These are phyloP conservation scores for Psittacula derbiana DNA, from an alignment of 2,797 vertebrate genomes.

Conservation along the genomic window DNA sequence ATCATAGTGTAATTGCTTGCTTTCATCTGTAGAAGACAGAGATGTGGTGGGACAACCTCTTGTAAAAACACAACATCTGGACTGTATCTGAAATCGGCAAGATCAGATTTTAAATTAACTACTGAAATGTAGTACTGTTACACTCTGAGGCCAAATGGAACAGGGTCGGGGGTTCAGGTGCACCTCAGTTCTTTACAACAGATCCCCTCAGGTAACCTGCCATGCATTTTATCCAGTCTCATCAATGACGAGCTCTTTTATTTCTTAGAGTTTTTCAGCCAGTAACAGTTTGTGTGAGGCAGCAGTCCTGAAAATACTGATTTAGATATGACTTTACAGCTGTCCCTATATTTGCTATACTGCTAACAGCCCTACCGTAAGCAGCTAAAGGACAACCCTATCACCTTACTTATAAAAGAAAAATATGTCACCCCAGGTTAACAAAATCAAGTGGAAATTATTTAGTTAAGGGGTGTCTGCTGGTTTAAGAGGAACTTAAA, in stretches of 20 bases:
- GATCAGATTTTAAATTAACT: neutral
- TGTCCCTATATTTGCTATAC: neutral
- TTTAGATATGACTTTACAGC: neutral
- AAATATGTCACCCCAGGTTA: neutral
- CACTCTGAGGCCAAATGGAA: neutral
- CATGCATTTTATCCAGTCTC: neutral
- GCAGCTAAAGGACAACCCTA: neutral
- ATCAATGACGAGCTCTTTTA: neutral
- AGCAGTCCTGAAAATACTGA: neutral
- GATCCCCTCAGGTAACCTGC: neutral
- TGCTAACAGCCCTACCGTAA: neutral
- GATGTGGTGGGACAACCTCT: constrained; percentile 87
- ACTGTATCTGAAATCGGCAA: constrained; percentile 81
- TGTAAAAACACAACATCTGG: constrained; percentile 95
- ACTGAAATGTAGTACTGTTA: neutral
- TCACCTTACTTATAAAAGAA: neutral
- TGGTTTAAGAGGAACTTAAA: neutral
- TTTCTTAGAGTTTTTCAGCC: neutral
- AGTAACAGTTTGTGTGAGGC: neutral
- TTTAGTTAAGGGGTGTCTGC: neutral
- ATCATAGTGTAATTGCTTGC: constrained; percentile 87
- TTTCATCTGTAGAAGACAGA: constrained; percentile 85
- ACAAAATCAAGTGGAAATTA: neutral
- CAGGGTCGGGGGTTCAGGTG: neutral
- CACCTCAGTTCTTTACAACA: neutral